These are phyloP conservation scores for Geotrupes spiniger DNA, from an alignment of 2,888 invertebrate species.

Conservation along the genomic window DNA sequence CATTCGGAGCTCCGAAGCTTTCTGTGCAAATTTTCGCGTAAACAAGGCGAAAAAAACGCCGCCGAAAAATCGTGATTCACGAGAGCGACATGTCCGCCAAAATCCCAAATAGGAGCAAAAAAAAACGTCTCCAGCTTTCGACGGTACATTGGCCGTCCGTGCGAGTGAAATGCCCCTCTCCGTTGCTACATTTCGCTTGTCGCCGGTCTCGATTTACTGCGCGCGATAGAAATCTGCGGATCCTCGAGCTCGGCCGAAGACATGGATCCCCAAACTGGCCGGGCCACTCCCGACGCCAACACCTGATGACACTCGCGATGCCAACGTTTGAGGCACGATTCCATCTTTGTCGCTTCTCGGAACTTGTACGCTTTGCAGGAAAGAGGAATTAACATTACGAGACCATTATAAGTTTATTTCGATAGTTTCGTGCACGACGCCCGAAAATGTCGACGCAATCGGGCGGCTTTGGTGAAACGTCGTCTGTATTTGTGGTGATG, in stretches of 20 bases:
- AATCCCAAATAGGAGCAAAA: conserved; percentile 38
- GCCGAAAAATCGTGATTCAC: conserved; percentile 37
- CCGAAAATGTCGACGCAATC: no score
- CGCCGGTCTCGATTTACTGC: conserved; percentile 42
- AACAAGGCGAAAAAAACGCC: background rate
- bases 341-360: conserved; percentile 17
- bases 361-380: conserved; percentile 3
- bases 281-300: conserved; percentile 30
- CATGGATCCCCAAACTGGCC: conserved; percentile 25
- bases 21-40: no score
- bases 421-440: no score
- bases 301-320: conserved; percentile 27
- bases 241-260: conserved; percentile 27
- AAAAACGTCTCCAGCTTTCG: conserved; percentile 28
- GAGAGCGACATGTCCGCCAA: conserved; percentile 37
- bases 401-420: background rate
- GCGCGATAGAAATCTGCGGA: conserved; percentile 47
- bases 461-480: no score
- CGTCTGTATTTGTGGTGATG: no score
- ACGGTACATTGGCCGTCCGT: conserved; percentile 26
- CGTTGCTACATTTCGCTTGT: conserved; percentile 30
- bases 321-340: conserved; percentile 23
- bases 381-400: background rate
- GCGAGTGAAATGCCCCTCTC: conserved; percentile 26
- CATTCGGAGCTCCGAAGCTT: no score